Evolutionary conservation across 1,140 invertebrate species (phyloP), one percentile per base, ranked within the genome.

Genomic region (Drosophila athabasca): DNA sequence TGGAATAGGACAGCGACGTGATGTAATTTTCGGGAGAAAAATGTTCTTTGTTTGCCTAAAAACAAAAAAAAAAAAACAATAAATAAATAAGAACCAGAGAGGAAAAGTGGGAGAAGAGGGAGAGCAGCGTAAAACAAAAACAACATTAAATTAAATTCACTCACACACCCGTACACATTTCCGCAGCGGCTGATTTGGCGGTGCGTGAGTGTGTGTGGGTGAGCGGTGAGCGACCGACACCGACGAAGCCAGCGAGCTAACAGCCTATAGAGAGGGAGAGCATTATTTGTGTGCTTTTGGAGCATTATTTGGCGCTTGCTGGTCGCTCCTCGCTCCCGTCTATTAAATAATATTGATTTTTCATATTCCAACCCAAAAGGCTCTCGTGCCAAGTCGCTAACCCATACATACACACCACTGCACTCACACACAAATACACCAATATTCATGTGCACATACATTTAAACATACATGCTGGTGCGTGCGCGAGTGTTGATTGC

Each of bases 261-360:
- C 57, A 50, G 58, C 29, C 39, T 39, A 46, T 15, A 24, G 55
- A 24, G 55, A 68, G 52, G 48, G 60, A 24, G 52, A 62, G 54
- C 35, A 51, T 68, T 70, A 75, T 60, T 57, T 62, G 44, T 60
- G 74, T 77, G 50, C 62, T 59, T 73, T 67, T 66, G 62, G 60
- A 78, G 71, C 65, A 82, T 67, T 77, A 85, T 85, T 87, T 79
- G 66, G 70, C 62, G 65, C 70, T 70, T 83, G 62, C 50, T 62
- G 60, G 31, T 43, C 50, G 29, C 49, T 65, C 59, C 46, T 39
- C 43, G 53, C 4, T 24, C 65, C 51, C 60, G 76, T 77, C 81
- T 90, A 74, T 90, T 90, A 79, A 87, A 87, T 90, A 90, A 82
- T 90, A 87, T 90, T 90, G 75, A 85, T 82, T 82, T 90, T 82